Evolutionary conservation across 2,888 invertebrate genomes (phyloP).

Genomic region (Antheraea assamensis): DNA sequence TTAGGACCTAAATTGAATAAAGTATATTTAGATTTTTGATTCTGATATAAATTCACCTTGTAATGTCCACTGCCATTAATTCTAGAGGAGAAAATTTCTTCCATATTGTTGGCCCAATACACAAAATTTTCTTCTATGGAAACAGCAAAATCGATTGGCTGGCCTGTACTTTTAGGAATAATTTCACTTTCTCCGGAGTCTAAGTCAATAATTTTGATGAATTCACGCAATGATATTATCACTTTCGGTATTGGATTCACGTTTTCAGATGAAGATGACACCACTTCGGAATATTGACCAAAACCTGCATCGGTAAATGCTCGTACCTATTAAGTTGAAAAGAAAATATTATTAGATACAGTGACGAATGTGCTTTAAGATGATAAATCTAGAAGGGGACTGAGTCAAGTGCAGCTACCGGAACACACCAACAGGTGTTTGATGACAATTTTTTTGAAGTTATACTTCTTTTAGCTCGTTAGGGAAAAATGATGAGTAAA

Average conservation of each 20-base stretch:
- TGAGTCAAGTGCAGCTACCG: no score
- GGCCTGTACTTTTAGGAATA: constrained; percentile 84
- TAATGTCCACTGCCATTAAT: constrained; percentile 79
- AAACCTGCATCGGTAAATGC: constrained; percentile 91
- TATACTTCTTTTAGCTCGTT: no score
- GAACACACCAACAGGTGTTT: no score
- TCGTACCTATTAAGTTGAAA: constrained; percentile 82
- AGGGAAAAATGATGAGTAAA: no score
- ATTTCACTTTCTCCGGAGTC: constrained; percentile 85
- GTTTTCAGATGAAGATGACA: constrained; percentile 83
- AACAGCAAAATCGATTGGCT: constrained; percentile 86
- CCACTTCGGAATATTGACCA: constrained; percentile 85
- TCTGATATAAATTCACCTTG: constrained; percentile 56
- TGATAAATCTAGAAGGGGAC: no score
- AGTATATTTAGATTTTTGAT: no score
- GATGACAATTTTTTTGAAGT: no score
- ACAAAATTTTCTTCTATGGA: constrained; percentile 87
- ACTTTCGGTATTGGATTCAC: constrained; percentile 91
- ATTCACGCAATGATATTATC: constrained; percentile 87
- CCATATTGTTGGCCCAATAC: constrained; percentile 91
- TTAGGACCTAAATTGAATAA: no score
- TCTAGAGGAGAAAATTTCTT: constrained; percentile 85
- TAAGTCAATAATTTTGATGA: constrained; percentile 88
- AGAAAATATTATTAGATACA: neutral
- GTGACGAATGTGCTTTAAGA: no score